These are phyloP conservation scores for Gymnocypris eckloni DNA, from an alignment of 2,797 vertebrate species.

Conservation along the genomic window DNA sequence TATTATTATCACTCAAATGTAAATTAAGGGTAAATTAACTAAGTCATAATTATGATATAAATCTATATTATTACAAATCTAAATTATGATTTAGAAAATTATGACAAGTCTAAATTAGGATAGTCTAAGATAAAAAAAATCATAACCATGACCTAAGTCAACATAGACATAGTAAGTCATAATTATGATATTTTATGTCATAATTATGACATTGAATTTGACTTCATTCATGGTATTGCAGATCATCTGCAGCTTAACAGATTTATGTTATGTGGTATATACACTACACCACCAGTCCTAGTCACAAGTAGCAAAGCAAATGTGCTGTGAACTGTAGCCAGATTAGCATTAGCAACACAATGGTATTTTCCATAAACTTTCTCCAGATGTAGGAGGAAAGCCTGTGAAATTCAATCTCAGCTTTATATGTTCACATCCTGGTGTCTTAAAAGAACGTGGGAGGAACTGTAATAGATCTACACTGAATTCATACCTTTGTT, in stretches of 20 bases:
- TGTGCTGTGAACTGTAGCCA: background rate
- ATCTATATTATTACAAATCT: background rate
- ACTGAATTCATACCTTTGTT: slow-evolving; percentile 13
- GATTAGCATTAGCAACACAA: background rate
- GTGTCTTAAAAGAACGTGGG: slow-evolving; percentile 23
- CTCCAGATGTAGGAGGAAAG: slow-evolving; percentile 66
- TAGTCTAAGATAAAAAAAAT: background rate
- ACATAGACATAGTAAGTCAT: background rate
- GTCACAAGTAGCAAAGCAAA: slow-evolving; percentile 3
- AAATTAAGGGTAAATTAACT: background rate
- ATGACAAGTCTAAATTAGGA: background rate
- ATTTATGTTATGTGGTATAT: background rate
- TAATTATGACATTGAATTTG: background rate
- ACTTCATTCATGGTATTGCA: background rate
- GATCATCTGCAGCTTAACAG: background rate
- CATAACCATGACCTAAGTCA: background rate
- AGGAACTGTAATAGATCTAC: slow-evolving; percentile 17
- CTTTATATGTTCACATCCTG: slow-evolving; percentile 48
- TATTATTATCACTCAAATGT: background rate
- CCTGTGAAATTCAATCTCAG: slow-evolving; percentile 65
- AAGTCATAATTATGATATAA: background rate
- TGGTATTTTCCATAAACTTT: slow-evolving; percentile 44
- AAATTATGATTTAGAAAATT: too few species aligned
- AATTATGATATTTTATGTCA: background rate
- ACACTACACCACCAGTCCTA: background rate